Evolutionary conservation across 2,113 vertebrate species (phyloP), one percentile per base, ranked within the genome.

Genomic region (Xenopus laevis): DNA sequence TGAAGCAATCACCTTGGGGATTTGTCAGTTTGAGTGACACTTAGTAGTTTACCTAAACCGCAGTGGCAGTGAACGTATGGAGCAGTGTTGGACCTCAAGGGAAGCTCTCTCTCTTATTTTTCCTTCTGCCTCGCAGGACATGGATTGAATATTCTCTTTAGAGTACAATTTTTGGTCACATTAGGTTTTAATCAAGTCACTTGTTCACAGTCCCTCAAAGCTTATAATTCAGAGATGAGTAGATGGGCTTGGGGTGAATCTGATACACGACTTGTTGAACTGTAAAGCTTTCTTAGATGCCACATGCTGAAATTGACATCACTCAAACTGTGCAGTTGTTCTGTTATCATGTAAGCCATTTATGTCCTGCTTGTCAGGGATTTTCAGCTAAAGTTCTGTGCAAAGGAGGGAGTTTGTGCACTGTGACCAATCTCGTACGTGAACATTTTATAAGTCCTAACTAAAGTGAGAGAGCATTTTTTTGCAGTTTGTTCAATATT

Each of bases 1-100:
- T 86, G 81, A 88, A 84, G 85, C 88, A 86, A 86, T 86, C 87
- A 87, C 83, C 71, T 63, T 84, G 80, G 89, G 84, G 83, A 88
- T 86, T 85, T 71, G 81, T 82, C 75, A 86, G 84, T 79, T 80
- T 88, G 83, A 86, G 82, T 84, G 88, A 87, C 84, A 79, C 81
- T 87, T 81, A 47, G 77, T 75, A 65, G 78, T 86, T 87, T 81
- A 83, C 81, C 82, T 83, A 76, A 70, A 80, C 72, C 65, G 5
- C 73, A 52, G 71, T 76, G 58, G 78, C 86, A 74, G 78, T 20
- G 79, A 82, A 78, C 79, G n/a, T 64, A 74, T 69, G 79, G 82
- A 79, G 71, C 79, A 59, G 65, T 63, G 53, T 52, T 44, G 82
- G 52, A 82, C 83, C 86, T 87, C 81, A 72, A 59, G 85, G 86